Evolutionary conservation across 2,113 vertebrate species (phyloP), one percentile per base, ranked within the genome.

Genomic region (Xiphophorus maculatus): DNA sequence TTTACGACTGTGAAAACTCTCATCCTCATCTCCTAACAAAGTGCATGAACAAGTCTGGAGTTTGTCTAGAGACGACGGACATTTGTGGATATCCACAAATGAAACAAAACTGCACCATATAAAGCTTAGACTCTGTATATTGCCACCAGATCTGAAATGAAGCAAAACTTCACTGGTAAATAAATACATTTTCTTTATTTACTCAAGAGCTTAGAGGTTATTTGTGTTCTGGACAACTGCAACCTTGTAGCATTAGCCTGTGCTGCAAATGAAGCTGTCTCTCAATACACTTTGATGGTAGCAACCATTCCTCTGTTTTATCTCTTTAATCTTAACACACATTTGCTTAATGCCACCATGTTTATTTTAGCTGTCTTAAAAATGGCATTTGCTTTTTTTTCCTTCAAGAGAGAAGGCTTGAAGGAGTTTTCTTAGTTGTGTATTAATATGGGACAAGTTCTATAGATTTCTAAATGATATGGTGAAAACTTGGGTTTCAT

Each of bases 1-100:
- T 88, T 91, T 85, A 86, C 74, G 71, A 68, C 29, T 71, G 68
- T 66, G 66, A 79, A 83, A 88, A 48, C 29, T 17, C 63, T 69
- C 37, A 32, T 73, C 73, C 66, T 69, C 37, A 32, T 73, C 73
- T 77, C 58, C 3, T 48, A 63, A 74, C 79, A 79, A 42, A 71
- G 73, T 48, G 61, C 63, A 73, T 1, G 62, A 37, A 37, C 27
- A 14, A 10, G 73, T 61, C 80, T 89, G 87, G 82, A 77, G 58
- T 76, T 35, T 85, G 75, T 89, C 79, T 71, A 77, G 69, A 62
- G 44, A 68, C 65, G 58, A 80, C 64, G 29, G 48, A 79, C 19
- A 14, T 29, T n/a, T n/a, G n/a, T n/a, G n/a, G 25, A 72, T 42
- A 22, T 42, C 63, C 17, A 66, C 58, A 64, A 58, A 60, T 76